These are phyloP conservation scores for Rhagoletis pomonella DNA, from an alignment of 1,140 invertebrate genomes.

Conservation along the genomic window DNA sequence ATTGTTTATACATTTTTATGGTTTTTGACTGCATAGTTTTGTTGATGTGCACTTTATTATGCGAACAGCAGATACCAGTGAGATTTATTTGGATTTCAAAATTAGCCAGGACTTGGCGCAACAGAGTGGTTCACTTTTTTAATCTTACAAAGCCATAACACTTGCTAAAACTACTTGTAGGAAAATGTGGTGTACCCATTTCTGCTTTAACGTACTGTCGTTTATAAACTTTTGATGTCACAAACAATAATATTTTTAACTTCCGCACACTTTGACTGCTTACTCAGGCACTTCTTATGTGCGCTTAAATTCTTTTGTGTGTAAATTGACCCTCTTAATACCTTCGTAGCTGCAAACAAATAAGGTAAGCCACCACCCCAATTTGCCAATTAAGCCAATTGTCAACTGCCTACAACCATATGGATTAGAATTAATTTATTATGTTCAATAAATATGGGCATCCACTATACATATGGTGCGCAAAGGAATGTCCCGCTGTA, in stretches of 20 bases:
- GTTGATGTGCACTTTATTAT: not conserved
- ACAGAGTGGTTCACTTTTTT: no score
- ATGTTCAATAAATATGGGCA: constrained; percentile 18
- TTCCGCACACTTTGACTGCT: not conserved
- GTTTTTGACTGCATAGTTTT: no score
- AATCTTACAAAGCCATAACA: no score
- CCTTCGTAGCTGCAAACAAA: not conserved
- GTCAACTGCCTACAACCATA: not conserved
- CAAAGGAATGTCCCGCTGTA: constrained; percentile 11
- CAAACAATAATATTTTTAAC: not conserved
- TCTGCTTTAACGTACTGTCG: not conserved
- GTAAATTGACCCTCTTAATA: not conserved
- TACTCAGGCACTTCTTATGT: not conserved
- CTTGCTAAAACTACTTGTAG: no score
- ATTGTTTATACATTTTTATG: not conserved
- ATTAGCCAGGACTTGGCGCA: no score
- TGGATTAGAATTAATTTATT: not conserved
- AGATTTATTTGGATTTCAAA: no score
- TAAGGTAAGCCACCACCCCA: constrained; percentile 33
- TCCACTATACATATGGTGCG: not conserved
- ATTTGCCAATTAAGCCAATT: constrained; percentile 45
- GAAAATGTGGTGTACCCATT: not conserved
- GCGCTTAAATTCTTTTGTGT: constrained; percentile 28
- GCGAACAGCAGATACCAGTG: no score
- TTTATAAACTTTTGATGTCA: not conserved